These are phyloP conservation scores for Coturnix japonica DNA, from an alignment of 2,113 vertebrate genomes.

Conservation along the genomic window DNA sequence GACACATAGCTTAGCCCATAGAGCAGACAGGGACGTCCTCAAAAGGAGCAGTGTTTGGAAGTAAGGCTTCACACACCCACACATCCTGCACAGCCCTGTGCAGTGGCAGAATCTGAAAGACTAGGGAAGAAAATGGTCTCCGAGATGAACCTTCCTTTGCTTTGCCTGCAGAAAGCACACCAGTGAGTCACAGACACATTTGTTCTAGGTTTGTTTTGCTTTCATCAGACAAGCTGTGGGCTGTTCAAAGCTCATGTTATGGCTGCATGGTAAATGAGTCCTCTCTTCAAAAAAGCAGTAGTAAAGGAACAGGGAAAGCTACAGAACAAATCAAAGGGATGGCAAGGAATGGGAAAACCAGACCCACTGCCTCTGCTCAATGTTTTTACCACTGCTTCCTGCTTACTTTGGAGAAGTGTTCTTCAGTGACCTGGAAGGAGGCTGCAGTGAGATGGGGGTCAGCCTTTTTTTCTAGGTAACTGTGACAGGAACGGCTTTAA, in stretches of 20 bases:
- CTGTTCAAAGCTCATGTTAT: background rate
- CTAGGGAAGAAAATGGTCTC: background rate
- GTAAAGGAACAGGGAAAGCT: background rate
- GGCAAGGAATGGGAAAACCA: background rate
- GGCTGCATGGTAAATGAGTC: background rate
- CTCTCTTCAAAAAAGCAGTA: background rate
- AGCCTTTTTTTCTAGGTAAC: too few relatives aligned
- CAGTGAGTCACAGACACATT: background rate
- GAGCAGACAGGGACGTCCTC: background rate
- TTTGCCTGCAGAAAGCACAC: background rate
- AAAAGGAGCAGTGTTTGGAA: background rate
- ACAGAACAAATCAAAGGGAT: background rate
- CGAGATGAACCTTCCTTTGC: background rate
- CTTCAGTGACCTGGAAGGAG: too few relatives aligned
- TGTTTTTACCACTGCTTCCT: background rate
- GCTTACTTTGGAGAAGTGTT: background rate
- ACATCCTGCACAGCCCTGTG: background rate
- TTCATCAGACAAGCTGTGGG: background rate
- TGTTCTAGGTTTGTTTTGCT: background rate
- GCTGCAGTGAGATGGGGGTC: too few relatives aligned
- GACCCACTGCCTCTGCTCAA: background rate
- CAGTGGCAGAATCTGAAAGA: background rate
- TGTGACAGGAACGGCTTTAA: too few relatives aligned
- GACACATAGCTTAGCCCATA: accelerated
- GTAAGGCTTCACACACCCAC: background rate